Evolutionary conservation across 2,113 vertebrate species (phyloP), one percentile per base, ranked within the genome.

Genomic region (Chionodraco myersi): DNA sequence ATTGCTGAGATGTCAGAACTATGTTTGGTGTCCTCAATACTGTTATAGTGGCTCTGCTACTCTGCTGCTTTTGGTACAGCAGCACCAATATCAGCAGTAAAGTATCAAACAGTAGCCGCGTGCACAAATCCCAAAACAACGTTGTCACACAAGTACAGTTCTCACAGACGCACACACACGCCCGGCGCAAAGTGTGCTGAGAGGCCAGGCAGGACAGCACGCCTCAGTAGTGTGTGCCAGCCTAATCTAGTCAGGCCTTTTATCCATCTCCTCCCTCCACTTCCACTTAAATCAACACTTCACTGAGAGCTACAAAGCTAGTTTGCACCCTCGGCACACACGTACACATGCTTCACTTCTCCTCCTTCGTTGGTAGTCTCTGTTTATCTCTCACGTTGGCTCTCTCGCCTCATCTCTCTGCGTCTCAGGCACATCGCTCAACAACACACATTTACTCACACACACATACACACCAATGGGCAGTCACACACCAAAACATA

Each of bases 181-280:
- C 63, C 14, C 21, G 62, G 65, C 45, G 51, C 23, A 83, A 54
- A 80, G 77, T 79, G 80, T 45, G 52, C 83, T 81, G 77, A 87
- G 89, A 91, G 85, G 86, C 88, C 82, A 89, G 72, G 80, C 88
- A 58, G 87, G 82, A 79, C 79, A 84, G 88, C 87, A 86, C 34
- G 91, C 88, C 88, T 92, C 88, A 88, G 90, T 90, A 87, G 83
- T 90, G 87, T 93, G 87, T 92, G 89, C 90, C 90, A 92, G 85
- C 87, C 79, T 88, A 93, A 94, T 92, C 91, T 92, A 91, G 87
- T 84, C 84, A 88, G 90, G 84, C 82, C 85, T 92, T 93, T 92
- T 91, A 92, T 91, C 89, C 86, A 85, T 88, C 84, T 80, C 88
- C 85, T 91, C 88, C 90, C 85, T 90, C 80, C 87, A 86, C 85